Conservation (phyloP, 2,113 vertebrate genomes). For the Loxodonta africana region DNA sequence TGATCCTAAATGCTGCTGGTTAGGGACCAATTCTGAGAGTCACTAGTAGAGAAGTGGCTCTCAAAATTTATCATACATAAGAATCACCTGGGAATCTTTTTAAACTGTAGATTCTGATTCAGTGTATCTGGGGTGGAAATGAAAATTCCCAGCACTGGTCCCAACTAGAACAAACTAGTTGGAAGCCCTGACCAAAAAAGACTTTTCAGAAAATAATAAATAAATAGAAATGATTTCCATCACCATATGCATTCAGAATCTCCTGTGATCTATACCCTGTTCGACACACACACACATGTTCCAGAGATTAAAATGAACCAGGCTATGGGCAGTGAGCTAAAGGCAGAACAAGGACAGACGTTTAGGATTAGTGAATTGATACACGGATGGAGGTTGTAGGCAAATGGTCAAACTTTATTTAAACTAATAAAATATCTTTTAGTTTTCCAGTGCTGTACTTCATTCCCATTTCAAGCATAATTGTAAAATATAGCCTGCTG, state of each 20-base stretch:
- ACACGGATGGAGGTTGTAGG: background rate
- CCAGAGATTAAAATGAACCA: background rate
- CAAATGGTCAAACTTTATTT: background rate
- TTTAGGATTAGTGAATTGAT: background rate
- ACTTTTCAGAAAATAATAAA: slow-evolving; percentile 36
- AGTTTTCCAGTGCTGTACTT: background rate
- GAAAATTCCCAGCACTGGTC: too few relatives aligned
- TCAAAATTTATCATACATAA: too few relatives aligned
- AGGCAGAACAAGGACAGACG: background rate
- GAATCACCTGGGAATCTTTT: too few relatives aligned
- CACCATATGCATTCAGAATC: background rate
- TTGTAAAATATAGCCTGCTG: background rate
- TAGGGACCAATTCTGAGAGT: too few relatives aligned
- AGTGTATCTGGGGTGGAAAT: too few relatives aligned
- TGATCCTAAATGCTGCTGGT: too few relatives aligned
- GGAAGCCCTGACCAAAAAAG: too few relatives aligned
- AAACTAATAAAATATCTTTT: background rate
- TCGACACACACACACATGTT: background rate
- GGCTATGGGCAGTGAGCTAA: background rate
- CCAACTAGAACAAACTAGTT: background rate
- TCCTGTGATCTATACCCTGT: background rate
- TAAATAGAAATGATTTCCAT: background rate
- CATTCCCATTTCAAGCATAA: background rate
- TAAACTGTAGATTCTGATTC: too few relatives aligned
- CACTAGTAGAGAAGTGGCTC: too few relatives aligned